Evolutionary conservation across 1,140 invertebrate species (phyloP), one percentile per base, ranked within the genome.

Genomic region (Cotesia chilonis): DNA sequence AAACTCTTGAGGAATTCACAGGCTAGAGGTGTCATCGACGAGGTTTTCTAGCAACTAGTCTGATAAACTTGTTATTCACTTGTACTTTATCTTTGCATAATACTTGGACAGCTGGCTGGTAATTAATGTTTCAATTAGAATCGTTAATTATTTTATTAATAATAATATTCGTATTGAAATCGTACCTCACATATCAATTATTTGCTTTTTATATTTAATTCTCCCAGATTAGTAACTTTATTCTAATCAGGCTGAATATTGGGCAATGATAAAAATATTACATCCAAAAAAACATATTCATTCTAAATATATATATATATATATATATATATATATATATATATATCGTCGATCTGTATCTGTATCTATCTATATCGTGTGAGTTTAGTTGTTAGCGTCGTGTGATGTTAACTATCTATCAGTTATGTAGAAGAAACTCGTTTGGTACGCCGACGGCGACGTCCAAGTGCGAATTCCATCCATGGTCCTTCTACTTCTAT

Each of bases 391-490:
- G 7, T 28, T 63, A 28, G 36, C 36, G 28, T 28, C 28, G 28
- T 28, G 28, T 28, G 28, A 28, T 28, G 28, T 28, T 28, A 28
- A 28, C 28, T 28, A 28, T 28, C 28, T 28, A 37, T 63, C 60
- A 38, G 7, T 12, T 37, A n/a, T 41, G 14, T 51, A 10, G 20
- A 68, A 55, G 51, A 55, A 68, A 68, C 66, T 68, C 51, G 66
- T 68, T 68, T 68, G 14, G 28, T 35, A 36, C 17, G 66, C 66
- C 51, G 66, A 68, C 66, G 66, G 66, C 66, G 28, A 36, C 12
- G 51, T 55, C 35, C 47, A 55, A 41, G 66, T 68, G 51, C 66
- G 66, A 68, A 68, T 68, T 68, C 66, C 66, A 68, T 47, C 41
- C 41, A 47, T 47, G 41, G 41, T 47, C 41, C 41, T 28, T 28